Evolutionary conservation across 37 sponge, comb jelly and placozoan genomes (phyloP).

Genomic region (Theonella swinhoei): DNA sequence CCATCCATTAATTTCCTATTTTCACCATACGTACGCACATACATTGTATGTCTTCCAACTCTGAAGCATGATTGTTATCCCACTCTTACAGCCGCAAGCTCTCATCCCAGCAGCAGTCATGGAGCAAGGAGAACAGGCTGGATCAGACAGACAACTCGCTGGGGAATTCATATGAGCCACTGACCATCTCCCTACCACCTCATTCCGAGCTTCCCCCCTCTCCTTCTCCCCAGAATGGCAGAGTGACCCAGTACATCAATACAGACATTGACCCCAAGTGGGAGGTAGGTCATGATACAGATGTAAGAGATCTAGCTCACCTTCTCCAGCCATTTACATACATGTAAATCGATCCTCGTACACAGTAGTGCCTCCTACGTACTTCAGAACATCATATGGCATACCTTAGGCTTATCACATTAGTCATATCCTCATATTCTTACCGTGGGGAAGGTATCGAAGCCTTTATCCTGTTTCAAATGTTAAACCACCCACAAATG

Average conservation of each 20-base stretch:
- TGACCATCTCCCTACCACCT: background rate
- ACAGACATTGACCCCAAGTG: constrained; percentile 59
- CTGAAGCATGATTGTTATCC: background rate
- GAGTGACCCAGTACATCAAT: background rate
- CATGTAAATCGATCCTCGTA: too few relatives aligned
- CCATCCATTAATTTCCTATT: too few relatives aligned
- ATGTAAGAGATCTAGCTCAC: too few relatives aligned
- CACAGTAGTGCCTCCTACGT: too few relatives aligned
- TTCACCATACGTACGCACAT: background rate
- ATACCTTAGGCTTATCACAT: too few relatives aligned
- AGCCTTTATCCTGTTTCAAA: too few relatives aligned
- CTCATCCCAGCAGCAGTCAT: background rate
- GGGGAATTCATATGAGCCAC: constrained; percentile 8
- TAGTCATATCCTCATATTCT: too few relatives aligned
- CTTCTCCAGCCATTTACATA: too few relatives aligned
- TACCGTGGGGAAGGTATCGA: too few relatives aligned
- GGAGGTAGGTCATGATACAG: constrained; percentile 49
- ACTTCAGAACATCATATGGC: too few relatives aligned
- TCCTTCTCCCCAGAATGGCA: constrained; percentile 11
- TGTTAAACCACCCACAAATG: too few relatives aligned
- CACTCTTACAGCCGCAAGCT: constrained; percentile 1
- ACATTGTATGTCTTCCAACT: background rate
- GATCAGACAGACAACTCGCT: background rate
- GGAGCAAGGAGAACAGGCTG: constrained; percentile 25
- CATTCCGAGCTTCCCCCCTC: constrained; percentile 8